Percentiles rank a stretch among this genome's conserved stretches.
phyloP scores from a whole-genome alignment of 2,797 vertebrate genomes.

The Gymnothorax javanicus region DNA sequence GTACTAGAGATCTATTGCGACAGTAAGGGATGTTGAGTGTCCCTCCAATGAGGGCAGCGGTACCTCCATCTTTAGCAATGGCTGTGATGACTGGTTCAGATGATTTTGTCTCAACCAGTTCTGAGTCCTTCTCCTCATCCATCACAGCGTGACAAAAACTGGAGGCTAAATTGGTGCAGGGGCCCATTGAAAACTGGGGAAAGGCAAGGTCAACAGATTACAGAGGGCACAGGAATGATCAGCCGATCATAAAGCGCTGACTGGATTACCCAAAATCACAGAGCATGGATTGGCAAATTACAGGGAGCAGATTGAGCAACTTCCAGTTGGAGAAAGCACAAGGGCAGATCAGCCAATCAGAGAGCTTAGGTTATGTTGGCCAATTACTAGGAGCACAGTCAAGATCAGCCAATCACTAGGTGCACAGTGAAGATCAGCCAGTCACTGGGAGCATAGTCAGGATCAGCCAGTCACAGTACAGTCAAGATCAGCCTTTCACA shows the following conservation, averaged over 20 bases:
- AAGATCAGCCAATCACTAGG: not conserved
- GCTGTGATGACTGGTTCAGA: conserved; percentile 53
- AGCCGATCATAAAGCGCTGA: not conserved
- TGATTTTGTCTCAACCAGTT: not conserved
- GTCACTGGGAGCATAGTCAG: not conserved
- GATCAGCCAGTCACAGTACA: not conserved
- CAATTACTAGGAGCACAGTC: not conserved
- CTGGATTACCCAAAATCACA: not conserved
- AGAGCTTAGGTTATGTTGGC: not conserved
- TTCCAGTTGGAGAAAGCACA: too few species aligned
- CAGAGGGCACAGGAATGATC: not conserved
- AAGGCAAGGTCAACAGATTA: not conserved
- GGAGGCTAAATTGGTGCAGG: fast-evolving
- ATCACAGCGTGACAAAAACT: not conserved
- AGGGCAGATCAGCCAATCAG: not conserved
- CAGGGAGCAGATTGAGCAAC: too few species aligned
- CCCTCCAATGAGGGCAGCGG: not conserved
- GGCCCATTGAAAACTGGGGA: conserved; percentile 53
- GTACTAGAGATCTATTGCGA: too few species aligned
- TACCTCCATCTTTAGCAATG: conserved; percentile 57
- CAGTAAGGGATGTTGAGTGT: too few species aligned
- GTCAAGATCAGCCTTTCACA: not conserved
- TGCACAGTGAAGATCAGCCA: not conserved
- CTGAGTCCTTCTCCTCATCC: fast-evolving
- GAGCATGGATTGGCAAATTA: too few species aligned